phyloP scores from a whole-genome alignment of 2,797 vertebrate species.

The Sandelia bainsii region DNA sequence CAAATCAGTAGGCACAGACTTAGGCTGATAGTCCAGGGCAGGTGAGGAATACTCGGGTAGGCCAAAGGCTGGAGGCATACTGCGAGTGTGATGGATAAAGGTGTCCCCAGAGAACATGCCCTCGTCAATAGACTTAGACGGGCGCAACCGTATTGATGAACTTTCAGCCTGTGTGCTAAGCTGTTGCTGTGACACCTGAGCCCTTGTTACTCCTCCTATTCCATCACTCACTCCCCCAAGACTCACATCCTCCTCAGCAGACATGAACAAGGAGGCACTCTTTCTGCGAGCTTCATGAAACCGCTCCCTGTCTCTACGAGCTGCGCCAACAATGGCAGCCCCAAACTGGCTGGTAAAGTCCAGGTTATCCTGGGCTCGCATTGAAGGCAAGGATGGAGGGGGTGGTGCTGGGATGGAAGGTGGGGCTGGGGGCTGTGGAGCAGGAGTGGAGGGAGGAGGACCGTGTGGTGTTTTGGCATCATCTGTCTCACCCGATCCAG shows the following conservation, averaged over 20 bases:
- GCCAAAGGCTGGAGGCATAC: conserved; percentile 87
- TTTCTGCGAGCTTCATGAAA: conserved; percentile 91
- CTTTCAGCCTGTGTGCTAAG: conserved; percentile 79
- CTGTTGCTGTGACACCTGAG: conserved; percentile 79
- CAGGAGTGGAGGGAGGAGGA: conserved; percentile 77
- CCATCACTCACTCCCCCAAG: conserved; percentile 59
- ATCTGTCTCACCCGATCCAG: conserved; percentile 75
- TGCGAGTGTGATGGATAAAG: conserved; percentile 90
- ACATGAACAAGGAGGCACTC: conserved; percentile 92
- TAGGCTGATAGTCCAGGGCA: conserved; percentile 85
- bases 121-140: conserved; percentile 95
- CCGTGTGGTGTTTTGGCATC: conserved; percentile 81
- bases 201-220: conserved; percentile 65
- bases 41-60: conserved; percentile 84
- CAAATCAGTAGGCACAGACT: conserved; percentile 85
- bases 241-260: conserved; percentile 88
- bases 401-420: conserved; percentile 82
- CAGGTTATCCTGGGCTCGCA: conserved; percentile 84
- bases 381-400: conserved; percentile 81
- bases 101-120: conserved; percentile 93
- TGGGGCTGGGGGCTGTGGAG: conserved; percentile 85
- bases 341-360: conserved; percentile 94
- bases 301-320: conserved; percentile 85
- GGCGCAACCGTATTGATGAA: conserved; percentile 86
- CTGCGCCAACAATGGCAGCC: conserved; percentile 86